A percentile compares a stretch with the other conserved stretches of the same genome.
These are phyloP conservation scores for Gnathonemus longibarbis DNA, from an alignment of 2,113 vertebrate species.

Conservation along the genomic window DNA sequence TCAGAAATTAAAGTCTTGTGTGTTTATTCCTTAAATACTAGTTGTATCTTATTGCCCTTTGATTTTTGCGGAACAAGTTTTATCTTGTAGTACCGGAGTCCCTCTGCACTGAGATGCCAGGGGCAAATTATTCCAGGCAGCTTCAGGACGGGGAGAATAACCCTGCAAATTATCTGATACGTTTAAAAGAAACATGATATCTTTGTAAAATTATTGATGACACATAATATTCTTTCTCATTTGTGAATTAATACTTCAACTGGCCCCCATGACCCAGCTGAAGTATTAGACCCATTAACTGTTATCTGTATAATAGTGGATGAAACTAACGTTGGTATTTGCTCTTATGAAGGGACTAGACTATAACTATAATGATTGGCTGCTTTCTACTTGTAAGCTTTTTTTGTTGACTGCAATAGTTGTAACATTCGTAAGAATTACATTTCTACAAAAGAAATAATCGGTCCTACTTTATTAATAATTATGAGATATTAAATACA, in stretches of 20 bases:
- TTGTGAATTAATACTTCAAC: not conserved
- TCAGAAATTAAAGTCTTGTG: not conserved
- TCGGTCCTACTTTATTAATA: not conserved
- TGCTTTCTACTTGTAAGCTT: not conserved
- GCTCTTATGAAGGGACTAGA: not conserved
- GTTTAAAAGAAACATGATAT: not conserved
- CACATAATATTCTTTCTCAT: not conserved
- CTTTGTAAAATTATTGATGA: not conserved
- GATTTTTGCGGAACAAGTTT: not conserved
- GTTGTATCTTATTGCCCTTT: not conserved
- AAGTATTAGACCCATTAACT: too few species aligned
- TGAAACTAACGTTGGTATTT: not conserved
- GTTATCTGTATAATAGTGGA: too few species aligned
- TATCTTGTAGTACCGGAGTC: not conserved
- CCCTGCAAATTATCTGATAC: not conserved
- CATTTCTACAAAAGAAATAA: not conserved
- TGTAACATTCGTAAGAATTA: not conserved
- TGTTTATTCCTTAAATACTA: not conserved
- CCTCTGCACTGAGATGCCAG: not conserved
- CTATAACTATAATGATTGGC: not conserved
- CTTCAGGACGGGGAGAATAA: not conserved
- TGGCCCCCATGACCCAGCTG: too few species aligned
- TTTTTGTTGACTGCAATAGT: not conserved
- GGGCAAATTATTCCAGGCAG: not conserved
- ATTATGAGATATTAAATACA: not conserved